Evolutionary conservation across 2,888 invertebrate species (phyloP).

Genomic region (Halictus quadricinctus): DNA sequence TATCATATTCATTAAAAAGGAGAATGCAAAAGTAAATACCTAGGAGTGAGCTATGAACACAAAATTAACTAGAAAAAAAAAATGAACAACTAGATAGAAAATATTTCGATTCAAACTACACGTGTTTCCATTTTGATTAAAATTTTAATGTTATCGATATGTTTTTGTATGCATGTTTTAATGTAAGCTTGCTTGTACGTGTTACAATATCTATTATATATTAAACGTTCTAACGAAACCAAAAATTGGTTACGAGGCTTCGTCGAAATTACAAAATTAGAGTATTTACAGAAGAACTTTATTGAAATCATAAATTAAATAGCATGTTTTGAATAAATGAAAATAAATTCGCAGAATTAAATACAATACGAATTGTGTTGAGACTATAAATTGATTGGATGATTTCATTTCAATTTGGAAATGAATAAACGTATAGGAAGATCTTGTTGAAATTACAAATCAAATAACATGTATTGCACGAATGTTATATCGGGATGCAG

Average conservation of each 20-base stretch:
- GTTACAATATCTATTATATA: background rate
- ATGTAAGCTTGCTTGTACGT: background rate
- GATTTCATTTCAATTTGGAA: background rate
- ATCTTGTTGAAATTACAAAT: background rate
- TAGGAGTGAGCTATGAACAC: no score
- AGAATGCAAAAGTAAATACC: no score
- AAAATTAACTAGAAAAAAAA: no score
- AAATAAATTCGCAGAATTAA: background rate
- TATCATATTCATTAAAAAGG: no score
- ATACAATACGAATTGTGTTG: background rate
- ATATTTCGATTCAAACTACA: no score
- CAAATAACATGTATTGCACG: background rate
- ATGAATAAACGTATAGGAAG: background rate
- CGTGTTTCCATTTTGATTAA: no score
- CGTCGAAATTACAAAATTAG: no score
- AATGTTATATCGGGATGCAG: background rate
- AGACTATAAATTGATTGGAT: no score
- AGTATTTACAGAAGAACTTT: no score
- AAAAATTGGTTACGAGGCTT: background rate
- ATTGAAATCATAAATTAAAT: background rate
- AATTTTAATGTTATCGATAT: no score
- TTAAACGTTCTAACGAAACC: background rate
- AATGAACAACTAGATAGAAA: no score
- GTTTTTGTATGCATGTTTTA: background rate
- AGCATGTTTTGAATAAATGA: background rate